Conservation (phyloP, 2,888 invertebrate species). For the Nomada ruficornis region DNA sequence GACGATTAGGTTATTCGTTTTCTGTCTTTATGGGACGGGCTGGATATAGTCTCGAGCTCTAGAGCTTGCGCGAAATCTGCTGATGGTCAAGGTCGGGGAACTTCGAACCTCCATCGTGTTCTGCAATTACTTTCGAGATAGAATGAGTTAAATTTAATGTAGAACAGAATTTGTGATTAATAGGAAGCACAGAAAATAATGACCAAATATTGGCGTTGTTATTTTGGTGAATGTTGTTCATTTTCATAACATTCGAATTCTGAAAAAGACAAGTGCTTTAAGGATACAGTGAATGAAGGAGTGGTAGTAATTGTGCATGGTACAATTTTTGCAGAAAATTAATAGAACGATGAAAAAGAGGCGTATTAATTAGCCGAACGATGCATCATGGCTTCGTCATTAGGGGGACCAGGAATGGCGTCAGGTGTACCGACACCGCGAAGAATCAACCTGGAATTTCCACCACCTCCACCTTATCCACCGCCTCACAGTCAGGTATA, state of each 20-base stretch:
- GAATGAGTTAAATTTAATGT: too few relatives aligned
- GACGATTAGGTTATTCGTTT: not conserved
- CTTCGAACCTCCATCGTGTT: too few relatives aligned
- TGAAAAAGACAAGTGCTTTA: not conserved
- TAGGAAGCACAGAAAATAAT: too few relatives aligned
- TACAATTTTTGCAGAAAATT: constrained; percentile 25
- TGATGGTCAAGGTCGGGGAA: too few relatives aligned
- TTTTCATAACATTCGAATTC: not conserved
- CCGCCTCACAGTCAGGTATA: constrained; percentile 84
- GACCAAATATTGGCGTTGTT: too few relatives aligned
- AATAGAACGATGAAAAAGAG: constrained; percentile 52
- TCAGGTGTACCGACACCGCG: constrained; percentile 77
- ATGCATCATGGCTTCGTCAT: constrained; percentile 77
- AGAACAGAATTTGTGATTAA: too few relatives aligned
- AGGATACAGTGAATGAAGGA: not conserved
- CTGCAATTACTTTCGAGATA: too few relatives aligned
- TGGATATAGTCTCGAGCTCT: too few relatives aligned
- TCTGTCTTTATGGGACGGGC: too few relatives aligned
- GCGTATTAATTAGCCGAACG: constrained; percentile 51
- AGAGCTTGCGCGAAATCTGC: too few relatives aligned
- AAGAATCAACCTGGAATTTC: constrained; percentile 88
- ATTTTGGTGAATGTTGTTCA: too few relatives aligned
- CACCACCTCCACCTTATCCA: constrained; percentile 90
- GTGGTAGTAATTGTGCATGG: not conserved
- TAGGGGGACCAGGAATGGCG: constrained; percentile 77